A percentile compares a stretch with the other conserved stretches of the same genome.
These are phyloP conservation scores for Planiliza haematocheilus DNA, from an alignment of 2,113 vertebrate genomes.

Conservation along the genomic window DNA sequence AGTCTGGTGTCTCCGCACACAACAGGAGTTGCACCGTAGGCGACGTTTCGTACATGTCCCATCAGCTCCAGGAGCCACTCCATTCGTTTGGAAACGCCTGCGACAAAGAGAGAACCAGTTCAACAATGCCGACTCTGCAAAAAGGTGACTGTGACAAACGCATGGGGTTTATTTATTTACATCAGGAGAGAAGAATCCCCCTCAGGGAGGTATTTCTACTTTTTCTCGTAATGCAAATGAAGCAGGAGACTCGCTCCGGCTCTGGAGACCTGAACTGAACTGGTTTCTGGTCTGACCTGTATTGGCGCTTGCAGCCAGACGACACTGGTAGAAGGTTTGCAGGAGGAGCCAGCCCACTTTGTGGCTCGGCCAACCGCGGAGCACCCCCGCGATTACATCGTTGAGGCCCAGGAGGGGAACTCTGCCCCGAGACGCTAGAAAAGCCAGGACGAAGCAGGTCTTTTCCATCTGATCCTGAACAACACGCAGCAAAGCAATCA, in stretches of 20 bases:
- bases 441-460: slow-evolving; percentile 84
- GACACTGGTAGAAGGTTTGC: slow-evolving; percentile 90
- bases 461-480: slow-evolving; percentile 88
- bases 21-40: slow-evolving; percentile 76
- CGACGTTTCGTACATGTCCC: slow-evolving; percentile 89
- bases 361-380: slow-evolving; percentile 74
- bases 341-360: slow-evolving; percentile 88
- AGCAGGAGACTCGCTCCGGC: no score
- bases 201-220: no score
- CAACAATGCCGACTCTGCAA: no score
- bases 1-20: slow-evolving; percentile 75
- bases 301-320: slow-evolving; percentile 85
- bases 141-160: no score
- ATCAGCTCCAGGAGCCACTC: slow-evolving; percentile 96
- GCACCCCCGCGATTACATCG: slow-evolving; percentile 81
- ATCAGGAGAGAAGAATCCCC: no score
- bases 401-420: slow-evolving; percentile 87
- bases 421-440: slow-evolving; percentile 90
- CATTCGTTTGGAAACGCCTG: slow-evolving; percentile 90
- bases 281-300: slow-evolving; percentile 82
- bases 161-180: no score
- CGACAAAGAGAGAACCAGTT: slow-evolving; percentile 11
- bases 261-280: not conserved
- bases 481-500: not conserved
- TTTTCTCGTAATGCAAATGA: not conserved